Evolutionary conservation across 2,888 invertebrate genomes (phyloP).

Genomic region (Drosophila crucigera): DNA sequence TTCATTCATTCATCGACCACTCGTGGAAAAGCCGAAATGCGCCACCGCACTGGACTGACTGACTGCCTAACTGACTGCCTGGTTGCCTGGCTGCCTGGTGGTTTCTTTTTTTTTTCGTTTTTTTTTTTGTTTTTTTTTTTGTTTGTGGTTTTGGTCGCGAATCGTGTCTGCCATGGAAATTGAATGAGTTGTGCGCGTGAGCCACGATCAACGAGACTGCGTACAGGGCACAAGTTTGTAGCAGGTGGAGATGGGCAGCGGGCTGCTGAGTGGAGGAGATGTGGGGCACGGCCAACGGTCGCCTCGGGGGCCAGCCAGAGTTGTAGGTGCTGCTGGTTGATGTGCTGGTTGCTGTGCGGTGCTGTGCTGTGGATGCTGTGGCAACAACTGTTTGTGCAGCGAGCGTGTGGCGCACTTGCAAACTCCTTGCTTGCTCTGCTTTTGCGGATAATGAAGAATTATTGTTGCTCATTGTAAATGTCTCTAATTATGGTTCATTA

Average conservation of each 20-base stretch:
- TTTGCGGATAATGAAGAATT: conserved; percentile 84
- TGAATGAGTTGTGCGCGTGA: conserved; percentile 81
- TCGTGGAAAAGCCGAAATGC: conserved; percentile 38
- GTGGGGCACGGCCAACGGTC: conserved; percentile 42
- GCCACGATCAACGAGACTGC: conserved; percentile 68
- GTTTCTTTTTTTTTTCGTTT: background rate
- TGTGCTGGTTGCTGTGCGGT: background rate
- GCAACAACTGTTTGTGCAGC: conserved; percentile 7
- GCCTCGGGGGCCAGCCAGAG: conserved; percentile 45
- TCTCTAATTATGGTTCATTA: conserved; percentile 86
- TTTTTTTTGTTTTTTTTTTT: background rate
- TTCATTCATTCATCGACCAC: conserved; percentile 69
- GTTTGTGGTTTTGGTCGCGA: conserved; percentile 33
- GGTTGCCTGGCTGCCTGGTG: background rate
- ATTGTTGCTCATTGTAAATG: conserved; percentile 83
- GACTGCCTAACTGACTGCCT: conserved; percentile 4
- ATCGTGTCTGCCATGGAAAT: conserved; percentile 78
- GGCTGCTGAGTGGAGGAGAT: background rate
- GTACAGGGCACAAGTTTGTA: conserved; percentile 28
- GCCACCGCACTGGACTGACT: conserved; percentile 13
- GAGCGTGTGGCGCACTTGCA: conserved; percentile 20
- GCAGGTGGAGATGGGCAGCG: conserved; percentile 13
- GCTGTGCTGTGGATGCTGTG: conserved; percentile 3
- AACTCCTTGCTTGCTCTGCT: conserved; percentile 41
- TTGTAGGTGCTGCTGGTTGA: conserved; percentile 37